A percentile compares a stretch with the other conserved stretches of the same genome.
phyloP scores from a whole-genome alignment of 2,888 invertebrate species.

The Conomelus anceps region DNA sequence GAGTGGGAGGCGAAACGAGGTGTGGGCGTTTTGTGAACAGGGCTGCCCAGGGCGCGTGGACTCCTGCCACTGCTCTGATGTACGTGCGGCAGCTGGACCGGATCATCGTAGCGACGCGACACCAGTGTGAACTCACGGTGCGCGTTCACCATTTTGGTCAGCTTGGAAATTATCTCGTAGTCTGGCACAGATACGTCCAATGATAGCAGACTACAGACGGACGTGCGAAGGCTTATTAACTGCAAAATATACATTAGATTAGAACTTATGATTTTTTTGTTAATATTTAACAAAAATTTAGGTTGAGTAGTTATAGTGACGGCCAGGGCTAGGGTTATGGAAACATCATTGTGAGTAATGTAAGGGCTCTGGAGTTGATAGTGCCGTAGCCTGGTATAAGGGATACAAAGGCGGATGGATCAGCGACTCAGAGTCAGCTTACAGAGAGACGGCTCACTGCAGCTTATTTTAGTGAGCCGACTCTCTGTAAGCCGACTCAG shows the following conservation, averaged over 20 bases:
- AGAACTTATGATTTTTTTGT: too few species aligned
- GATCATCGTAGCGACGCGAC: slow-evolving; percentile 65
- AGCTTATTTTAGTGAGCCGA: too few species aligned
- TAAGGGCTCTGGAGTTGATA: too few species aligned
- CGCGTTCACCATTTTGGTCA: slow-evolving; percentile 77
- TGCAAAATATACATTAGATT: slow-evolving; percentile 33
- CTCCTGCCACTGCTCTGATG: slow-evolving; percentile 39
- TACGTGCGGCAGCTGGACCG: slow-evolving; percentile 44
- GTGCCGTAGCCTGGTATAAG: too few species aligned
- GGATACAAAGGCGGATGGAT: too few species aligned
- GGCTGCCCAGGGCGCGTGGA: slow-evolving; percentile 45
- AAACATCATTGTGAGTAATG: too few species aligned
- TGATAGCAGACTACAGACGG: slow-evolving; percentile 66
- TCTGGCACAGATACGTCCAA: slow-evolving; percentile 64
- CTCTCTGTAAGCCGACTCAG: too few species aligned
- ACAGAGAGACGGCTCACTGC: too few species aligned
- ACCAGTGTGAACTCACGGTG: slow-evolving; percentile 81
- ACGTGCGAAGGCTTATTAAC: slow-evolving; percentile 67
- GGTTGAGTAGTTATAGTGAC: too few species aligned
- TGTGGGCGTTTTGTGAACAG: slow-evolving; percentile 37
- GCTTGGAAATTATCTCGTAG: slow-evolving; percentile 66
- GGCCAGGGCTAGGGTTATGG: too few species aligned
- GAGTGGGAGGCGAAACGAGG: slow-evolving; percentile 47
- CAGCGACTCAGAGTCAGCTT: too few species aligned
- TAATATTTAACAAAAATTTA: too few species aligned